Base-by-base conservation (phyloP, 1,140 invertebrate species). In the Anastrepha obliqua region DNA sequence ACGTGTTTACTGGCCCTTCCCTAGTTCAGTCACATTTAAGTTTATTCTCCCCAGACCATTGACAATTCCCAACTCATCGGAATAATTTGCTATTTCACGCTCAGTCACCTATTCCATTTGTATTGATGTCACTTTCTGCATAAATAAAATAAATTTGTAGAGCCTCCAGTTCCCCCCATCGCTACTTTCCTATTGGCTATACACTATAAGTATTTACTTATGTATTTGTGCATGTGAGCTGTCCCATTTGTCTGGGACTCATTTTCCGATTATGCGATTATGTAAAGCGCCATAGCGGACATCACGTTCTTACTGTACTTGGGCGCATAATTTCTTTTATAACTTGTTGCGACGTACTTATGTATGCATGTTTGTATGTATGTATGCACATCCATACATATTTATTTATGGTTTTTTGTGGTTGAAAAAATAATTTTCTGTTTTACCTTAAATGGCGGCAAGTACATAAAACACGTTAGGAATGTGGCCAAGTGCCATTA, bases 241-340 rank as follows among this genome's bases (percentile, higher is more conserved):
- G 67, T 74, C 67, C 67, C 67, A 74, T 74, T 74, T 74, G 67
- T 74, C 67, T 74, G 42, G 42, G 44, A 74, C 67, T 74, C 39
- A 47, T 74, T 74, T 74, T 44, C 67, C 67, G 67, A 29, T 74
- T 74, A 44, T 74, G 17, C 44, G 44, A 74, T 74, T 44, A 74
- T 74, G 67, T 74, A 74, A 8, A 74, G 44, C 70, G 70, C 70
- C 70, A 9, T 47, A 20, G 9, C 51, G 74, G 47, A 51, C 9
- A 6, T 58, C 47, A 81, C 74, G 74, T 81, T 55, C 74, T 81
- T 11, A 51, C 44, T 51, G 13, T 74, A 74, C 5, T 62, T 62
- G 11, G 55, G 74, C 74, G 47, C 74, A 81, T 81, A 81, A 81
- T 81, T 81, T 81, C 74, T 81, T 7, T 20, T 11, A 47, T 8